Evolutionary conservation across 1,140 invertebrate genomes (phyloP), one percentile per base, ranked within the genome.

Genomic region (Dryas iulia): DNA sequence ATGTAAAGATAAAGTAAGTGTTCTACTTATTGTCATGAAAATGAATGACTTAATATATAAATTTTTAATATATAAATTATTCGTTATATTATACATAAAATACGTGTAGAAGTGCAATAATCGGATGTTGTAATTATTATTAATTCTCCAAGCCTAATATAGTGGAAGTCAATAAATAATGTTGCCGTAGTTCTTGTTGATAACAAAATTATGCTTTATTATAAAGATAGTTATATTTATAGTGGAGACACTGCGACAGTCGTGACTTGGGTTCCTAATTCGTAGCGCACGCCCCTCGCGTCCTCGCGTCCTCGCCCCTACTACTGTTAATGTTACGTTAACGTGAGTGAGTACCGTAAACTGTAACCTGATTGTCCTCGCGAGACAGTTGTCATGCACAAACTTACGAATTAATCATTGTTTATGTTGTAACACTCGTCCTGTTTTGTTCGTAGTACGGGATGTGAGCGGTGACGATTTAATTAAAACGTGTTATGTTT

Each of bases 201-300:
- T 84, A 74, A 88, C 80, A 82, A 89, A 89, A 89, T 84, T 82
- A 85, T 89, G 85, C 85, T 89, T 91, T 87, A 88, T 84, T 83
- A 79, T 83, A 74, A 85, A 78, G 78, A 89, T 84, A 91, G 82
- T 84, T 91, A 69, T 89, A 88, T 89, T 84, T 90, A 86, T 86
- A 82, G 78, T 72, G 80, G 71, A 79, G 78, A 82, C 83, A 83
- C 79, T 82, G 82, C 78, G 70, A 71, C 78, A 77, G 81, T 75
- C 72, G 78, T 76, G 72, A 83, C 78, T 83, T 81, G 77, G 79
- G 86, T 88, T 90, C 87, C 87, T 88, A 84, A 80, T 71, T 57
- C 60, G 56, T 71, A 78, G 73, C 79, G 72, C 77, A 73, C 78
- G 39, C 70, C 75, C 66, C 63, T 71, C 33, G 33, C 33, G 10